These are phyloP conservation scores for Coreius guichenoti DNA, from an alignment of 2,797 vertebrate genomes.

Conservation along the genomic window DNA sequence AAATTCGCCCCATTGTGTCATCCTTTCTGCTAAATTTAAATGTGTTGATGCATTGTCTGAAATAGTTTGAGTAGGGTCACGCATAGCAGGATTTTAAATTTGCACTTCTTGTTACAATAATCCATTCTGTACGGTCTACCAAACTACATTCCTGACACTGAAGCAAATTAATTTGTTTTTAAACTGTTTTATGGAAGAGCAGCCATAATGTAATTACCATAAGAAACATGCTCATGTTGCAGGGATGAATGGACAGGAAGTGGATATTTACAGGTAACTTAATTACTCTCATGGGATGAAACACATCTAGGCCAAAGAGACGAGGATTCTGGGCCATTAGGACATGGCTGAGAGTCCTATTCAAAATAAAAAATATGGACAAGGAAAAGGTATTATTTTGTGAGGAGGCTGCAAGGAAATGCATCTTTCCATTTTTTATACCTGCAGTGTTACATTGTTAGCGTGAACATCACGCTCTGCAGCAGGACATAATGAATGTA, in stretches of 20 bases:
- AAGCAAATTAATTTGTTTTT: constrained; percentile 62
- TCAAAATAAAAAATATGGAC: constrained; percentile 61
- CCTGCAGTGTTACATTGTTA: constrained; percentile 33
- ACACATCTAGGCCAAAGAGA: constrained; percentile 81
- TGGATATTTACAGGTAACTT: constrained; percentile 83
- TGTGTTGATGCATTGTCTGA: constrained; percentile 16
- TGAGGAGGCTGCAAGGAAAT: constrained; percentile 49
- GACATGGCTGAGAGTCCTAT: constrained; percentile 34
- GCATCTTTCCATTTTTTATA: constrained; percentile 17
- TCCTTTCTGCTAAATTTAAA: background rate
- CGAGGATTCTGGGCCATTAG: constrained; percentile 74
- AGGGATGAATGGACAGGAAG: constrained; percentile 75
- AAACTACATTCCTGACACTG: constrained; percentile 34
- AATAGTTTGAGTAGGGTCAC: constrained; percentile 8
- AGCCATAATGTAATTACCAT: constrained; percentile 79
- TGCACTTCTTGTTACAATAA: constrained; percentile 20
- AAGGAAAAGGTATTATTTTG: constrained; percentile 69
- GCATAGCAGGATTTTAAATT: background rate
- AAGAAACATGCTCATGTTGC: constrained; percentile 72
- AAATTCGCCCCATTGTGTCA: background rate
- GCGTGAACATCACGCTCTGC: constrained; percentile 45
- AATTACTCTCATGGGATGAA: constrained; percentile 82
- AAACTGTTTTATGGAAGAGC: constrained; percentile 72
- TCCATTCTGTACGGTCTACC: constrained; percentile 4
- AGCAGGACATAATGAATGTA: constrained; percentile 51